Evolutionary conservation across 2,888 invertebrate genomes (phyloP).

Genomic region (Drosophila pseudotalamancana): DNA sequence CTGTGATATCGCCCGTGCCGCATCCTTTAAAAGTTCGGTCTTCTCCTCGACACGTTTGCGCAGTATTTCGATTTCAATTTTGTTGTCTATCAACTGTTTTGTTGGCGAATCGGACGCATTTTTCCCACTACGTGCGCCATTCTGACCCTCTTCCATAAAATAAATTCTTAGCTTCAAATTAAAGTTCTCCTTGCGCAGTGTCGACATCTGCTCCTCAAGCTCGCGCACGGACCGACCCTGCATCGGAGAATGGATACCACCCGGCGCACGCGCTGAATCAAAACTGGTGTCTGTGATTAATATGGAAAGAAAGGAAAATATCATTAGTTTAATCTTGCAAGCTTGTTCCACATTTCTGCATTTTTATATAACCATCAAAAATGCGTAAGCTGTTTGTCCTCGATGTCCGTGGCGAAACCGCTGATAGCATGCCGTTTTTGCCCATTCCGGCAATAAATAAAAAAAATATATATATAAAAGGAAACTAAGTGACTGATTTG

Average conservation of each 20-base stretch:
- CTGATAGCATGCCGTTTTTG: slow-evolving; percentile 18
- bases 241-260: slow-evolving; percentile 81
- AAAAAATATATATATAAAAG: slow-evolving; percentile 39
- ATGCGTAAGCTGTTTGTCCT: not conserved
- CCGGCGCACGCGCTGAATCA: slow-evolving; percentile 47
- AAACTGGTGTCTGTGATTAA: slow-evolving; percentile 59
- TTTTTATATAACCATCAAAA: not conserved
- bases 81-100: slow-evolving; percentile 88
- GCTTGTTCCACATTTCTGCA: not conserved
- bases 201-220: slow-evolving; percentile 93
- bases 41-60: slow-evolving; percentile 92
- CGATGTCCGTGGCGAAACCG: slow-evolving; percentile 3
- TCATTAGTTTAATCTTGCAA: not conserved
- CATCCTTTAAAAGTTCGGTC: slow-evolving; percentile 92
- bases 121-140: slow-evolving; percentile 54
- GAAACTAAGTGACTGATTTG: slow-evolving; percentile 23
- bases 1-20: slow-evolving; percentile 92
- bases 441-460: slow-evolving; percentile 33
- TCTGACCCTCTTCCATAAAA: slow-evolving; percentile 92
- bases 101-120: slow-evolving; percentile 81
- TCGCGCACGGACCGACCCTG: slow-evolving; percentile 92
- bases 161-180: slow-evolving; percentile 95
- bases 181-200: slow-evolving; percentile 95
- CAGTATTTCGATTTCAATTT: slow-evolving; percentile 91
- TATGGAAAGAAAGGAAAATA: not conserved